phyloP scores from a whole-genome alignment of 2,113 vertebrate species.

The Bombycilla garrulus region DNA sequence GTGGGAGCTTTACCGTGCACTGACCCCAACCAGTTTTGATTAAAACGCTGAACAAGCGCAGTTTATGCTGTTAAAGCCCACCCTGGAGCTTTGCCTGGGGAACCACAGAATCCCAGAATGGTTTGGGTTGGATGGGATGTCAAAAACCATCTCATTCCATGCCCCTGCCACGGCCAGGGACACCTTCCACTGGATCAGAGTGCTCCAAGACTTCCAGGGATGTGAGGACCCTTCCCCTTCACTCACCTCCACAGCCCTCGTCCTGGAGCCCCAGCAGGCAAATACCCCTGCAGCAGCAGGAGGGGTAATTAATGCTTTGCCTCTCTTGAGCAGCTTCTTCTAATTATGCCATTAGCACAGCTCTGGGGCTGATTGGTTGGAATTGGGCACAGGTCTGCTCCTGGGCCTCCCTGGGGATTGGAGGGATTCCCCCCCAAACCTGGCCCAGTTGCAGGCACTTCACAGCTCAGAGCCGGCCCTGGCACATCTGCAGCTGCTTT shows the following conservation, averaged over 20 bases:
- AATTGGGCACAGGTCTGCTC: background rate
- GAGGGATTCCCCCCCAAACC: background rate
- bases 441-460: background rate
- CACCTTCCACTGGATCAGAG: background rate
- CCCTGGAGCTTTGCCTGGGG: background rate
- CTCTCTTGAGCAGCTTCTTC: background rate
- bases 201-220: background rate
- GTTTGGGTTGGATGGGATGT: too few species aligned
- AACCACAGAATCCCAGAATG: too few species aligned
- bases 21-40: background rate
- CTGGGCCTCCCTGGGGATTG: background rate
- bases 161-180: accelerated
- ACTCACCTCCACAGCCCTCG: background rate
- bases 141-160: accelerated
- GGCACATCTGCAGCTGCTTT: background rate
- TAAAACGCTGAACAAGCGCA: accelerated
- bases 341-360: conserved; percentile 12
- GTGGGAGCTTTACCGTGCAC: accelerated
- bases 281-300: accelerated
- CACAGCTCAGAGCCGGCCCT: background rate
- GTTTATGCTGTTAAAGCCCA: background rate
- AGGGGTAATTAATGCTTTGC: background rate
- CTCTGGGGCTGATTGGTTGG: background rate
- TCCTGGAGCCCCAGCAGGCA: background rate
- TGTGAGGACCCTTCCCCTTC: accelerated